Conservation (phyloP, 2,888 invertebrate species). For the Archips xylosteana region DNA sequence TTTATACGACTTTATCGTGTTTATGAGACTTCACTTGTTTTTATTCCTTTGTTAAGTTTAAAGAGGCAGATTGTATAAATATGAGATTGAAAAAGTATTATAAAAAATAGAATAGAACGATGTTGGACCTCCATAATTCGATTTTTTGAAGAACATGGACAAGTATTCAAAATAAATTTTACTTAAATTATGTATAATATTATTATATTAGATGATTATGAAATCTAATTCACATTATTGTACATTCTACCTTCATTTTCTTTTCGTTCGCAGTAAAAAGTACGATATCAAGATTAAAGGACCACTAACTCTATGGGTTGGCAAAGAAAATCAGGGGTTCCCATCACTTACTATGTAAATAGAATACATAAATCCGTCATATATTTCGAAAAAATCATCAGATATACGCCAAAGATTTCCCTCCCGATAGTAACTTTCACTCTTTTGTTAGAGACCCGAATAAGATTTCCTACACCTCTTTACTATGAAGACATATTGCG, state of each 20-base stretch:
- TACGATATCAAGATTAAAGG: conserved; percentile 38
- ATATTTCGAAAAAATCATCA: conserved; percentile 63
- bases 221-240: neutral
- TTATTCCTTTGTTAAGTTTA: neutral
- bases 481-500: conserved; percentile 83
- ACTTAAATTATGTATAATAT: neutral
- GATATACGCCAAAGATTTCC: conserved; percentile 69
- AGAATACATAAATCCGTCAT: conserved; percentile 48
- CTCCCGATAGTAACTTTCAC: conserved; percentile 69
- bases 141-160: too few relatives aligned
- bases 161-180: too few relatives aligned
- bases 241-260: neutral
- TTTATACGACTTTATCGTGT: conserved; percentile 32
- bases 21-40: conserved; percentile 16
- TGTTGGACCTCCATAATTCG: too few relatives aligned
- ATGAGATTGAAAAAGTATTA: neutral
- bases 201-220: neutral
- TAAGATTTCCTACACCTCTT: conserved; percentile 77
- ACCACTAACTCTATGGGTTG: conserved; percentile 29
- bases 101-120: too few relatives aligned
- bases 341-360: conserved; percentile 39
- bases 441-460: conserved; percentile 75
- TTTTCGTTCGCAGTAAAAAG: conserved; percentile 19
- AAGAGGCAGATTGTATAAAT: neutral
- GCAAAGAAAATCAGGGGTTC: conserved; percentile 36